Conservation (phyloP, 2,113 vertebrate genomes). For the Bubo bubo region DNA sequence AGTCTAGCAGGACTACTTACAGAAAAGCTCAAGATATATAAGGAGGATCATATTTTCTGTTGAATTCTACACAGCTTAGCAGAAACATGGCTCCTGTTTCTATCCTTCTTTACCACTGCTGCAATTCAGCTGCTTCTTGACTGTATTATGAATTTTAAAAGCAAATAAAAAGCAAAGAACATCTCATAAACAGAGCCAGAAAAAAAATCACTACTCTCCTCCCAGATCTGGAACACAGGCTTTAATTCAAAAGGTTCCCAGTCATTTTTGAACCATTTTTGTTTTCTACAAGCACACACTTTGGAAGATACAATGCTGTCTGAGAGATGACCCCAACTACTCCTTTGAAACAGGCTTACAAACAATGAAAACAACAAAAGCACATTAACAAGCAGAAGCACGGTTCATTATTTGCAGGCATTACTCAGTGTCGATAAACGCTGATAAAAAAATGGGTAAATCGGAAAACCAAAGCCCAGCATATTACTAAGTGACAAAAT, state of each 20-base stretch:
- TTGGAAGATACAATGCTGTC: not conserved
- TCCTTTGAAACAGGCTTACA: conserved; percentile 1
- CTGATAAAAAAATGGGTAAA: not conserved
- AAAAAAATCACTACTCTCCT: not conserved
- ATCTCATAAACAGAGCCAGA: not conserved
- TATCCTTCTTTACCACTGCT: not conserved
- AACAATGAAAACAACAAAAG: conserved; percentile 26
- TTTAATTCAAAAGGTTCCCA: not conserved
- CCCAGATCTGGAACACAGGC: not conserved
- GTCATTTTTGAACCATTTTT: not conserved
- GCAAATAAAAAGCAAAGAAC: not conserved
- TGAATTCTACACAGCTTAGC: not conserved
- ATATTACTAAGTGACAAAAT: not conserved
- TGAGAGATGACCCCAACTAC: not conserved
- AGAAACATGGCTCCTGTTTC: not conserved
- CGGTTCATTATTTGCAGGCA: conserved; percentile 8
- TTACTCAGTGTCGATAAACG: not conserved
- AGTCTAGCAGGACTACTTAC: not conserved
- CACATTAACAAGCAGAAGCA: conserved; percentile 15
- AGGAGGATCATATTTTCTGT: not conserved
- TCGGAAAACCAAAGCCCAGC: not conserved
- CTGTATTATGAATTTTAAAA: not conserved
- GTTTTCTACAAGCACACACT: not conserved
- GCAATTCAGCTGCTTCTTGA: not conserved
- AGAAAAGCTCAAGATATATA: not conserved